These are phyloP conservation scores for Pipa parva DNA, from an alignment of 2,113 vertebrate genomes.

Conservation along the genomic window DNA sequence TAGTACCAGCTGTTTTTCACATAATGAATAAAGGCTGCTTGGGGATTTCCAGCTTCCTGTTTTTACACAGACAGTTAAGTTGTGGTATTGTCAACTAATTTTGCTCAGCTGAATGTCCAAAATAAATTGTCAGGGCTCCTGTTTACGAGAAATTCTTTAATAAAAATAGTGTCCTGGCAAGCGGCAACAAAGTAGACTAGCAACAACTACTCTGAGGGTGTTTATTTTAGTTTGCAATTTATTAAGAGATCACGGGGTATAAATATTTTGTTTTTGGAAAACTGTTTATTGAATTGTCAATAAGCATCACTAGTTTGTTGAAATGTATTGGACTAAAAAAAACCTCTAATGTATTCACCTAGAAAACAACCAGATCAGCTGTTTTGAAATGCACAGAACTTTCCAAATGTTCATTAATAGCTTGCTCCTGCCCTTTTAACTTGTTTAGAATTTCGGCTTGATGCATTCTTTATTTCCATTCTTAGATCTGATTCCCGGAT, in stretches of 20 bases:
- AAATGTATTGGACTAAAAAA: no score
- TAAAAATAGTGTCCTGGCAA: conserved; percentile 62
- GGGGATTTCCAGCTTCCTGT: conserved; percentile 77
- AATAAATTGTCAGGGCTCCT: conserved; percentile 65
- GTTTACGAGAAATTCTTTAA: conserved; percentile 48
- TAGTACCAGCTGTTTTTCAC: conserved; percentile 73
- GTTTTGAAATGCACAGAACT: no score
- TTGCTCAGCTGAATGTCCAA: conserved; percentile 65
- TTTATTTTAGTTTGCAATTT: background rate
- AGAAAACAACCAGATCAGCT: no score
- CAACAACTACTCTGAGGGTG: background rate
- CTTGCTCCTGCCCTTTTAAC: no score
- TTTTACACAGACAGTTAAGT: conserved; percentile 69
- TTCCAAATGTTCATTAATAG: no score
- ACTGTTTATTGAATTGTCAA: background rate
- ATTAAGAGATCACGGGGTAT: background rate
- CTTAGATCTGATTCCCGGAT: no score
- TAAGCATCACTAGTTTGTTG: no score
- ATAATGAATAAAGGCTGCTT: conserved; percentile 71
- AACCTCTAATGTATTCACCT: no score
- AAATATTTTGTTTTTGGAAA: background rate
- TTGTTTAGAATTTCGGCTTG: no score
- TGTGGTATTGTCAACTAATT: conserved; percentile 67
- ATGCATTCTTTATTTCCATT: no score
- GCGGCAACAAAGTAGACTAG: conserved; percentile 54